These are phyloP conservation scores for Marisa cornuarietis DNA, from an alignment of 1,140 invertebrate species.

Conservation along the genomic window DNA sequence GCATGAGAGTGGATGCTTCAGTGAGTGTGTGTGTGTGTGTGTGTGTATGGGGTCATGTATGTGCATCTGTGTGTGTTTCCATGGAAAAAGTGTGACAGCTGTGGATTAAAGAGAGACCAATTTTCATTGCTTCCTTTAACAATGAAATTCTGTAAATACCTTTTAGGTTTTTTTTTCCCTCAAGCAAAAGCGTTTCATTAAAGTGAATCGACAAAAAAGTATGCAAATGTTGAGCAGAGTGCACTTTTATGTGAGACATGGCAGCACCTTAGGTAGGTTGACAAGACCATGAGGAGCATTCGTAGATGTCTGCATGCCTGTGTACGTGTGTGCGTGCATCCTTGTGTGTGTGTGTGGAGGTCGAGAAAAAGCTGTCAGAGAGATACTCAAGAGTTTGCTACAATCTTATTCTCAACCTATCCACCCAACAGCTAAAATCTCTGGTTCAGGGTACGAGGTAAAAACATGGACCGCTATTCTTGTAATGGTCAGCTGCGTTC, in stretches of 20 bases:
- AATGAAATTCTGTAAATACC: not conserved
- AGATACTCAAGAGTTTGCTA: too few species aligned
- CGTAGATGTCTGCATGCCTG: conserved; percentile 9
- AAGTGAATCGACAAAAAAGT: too few species aligned
- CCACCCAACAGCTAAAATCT: too few species aligned
- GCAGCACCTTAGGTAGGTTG: too few species aligned
- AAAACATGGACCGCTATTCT: too few species aligned
- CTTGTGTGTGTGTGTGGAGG: conserved; percentile 12
- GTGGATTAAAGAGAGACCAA: not conserved
- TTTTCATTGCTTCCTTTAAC: not conserved
- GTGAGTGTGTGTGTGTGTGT: not conserved
- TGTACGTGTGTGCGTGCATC: conserved; percentile 6
- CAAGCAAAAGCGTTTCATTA: not conserved
- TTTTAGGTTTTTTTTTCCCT: not conserved
- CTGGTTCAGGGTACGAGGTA: too few species aligned
- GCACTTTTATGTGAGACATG: not conserved
- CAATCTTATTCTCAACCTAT: too few species aligned
- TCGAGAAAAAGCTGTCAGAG: not conserved
- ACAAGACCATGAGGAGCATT: too few species aligned
- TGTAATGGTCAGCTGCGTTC: too few species aligned
- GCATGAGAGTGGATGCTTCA: too few species aligned
- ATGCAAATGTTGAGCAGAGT: too few species aligned
- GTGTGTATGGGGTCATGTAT: not conserved
- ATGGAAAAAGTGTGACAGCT: not conserved
- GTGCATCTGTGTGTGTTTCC: not conserved